A percentile compares a stretch with the other conserved stretches of the same genome.
phyloP scores from a whole-genome alignment of 2,888 invertebrate genomes.

The Dryomyza anilis region DNA sequence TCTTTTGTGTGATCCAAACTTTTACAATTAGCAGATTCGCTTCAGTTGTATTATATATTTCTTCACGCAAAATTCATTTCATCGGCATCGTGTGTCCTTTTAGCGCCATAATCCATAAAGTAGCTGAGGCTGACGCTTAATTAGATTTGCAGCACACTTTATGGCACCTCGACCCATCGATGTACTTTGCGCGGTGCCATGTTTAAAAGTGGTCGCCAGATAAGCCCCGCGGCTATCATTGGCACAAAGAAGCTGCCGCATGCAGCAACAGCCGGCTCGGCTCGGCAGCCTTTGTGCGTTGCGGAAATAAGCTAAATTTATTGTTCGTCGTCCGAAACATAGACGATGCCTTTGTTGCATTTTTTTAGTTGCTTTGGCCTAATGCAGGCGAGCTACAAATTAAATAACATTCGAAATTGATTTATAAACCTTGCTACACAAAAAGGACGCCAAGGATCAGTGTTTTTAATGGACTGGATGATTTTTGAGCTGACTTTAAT shows the following conservation, averaged over 20 bases:
- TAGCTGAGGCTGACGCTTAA: conserved; percentile 30
- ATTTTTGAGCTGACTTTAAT: too few species aligned
- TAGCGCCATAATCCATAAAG: conserved; percentile 18
- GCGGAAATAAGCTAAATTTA: conserved; percentile 3
- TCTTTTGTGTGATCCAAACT: too few species aligned
- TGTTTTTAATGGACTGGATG: too few species aligned
- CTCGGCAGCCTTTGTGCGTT: neutral
- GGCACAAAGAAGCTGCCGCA: neutral
- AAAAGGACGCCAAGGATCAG: too few species aligned
- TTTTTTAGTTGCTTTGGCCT: too few species aligned
- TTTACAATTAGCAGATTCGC: too few species aligned
- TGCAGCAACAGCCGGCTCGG: too few species aligned
- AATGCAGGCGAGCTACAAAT: neutral
- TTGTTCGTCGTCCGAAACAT: neutral
- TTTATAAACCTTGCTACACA: too few species aligned
- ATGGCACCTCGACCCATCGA: neutral
- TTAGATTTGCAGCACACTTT: conserved; percentile 33
- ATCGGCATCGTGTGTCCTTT: neutral
- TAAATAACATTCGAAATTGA: neutral
- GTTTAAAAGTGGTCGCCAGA: neutral
- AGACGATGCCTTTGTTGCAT: neutral
- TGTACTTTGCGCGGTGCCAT: neutral
- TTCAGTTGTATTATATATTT: too few species aligned
- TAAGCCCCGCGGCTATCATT: neutral
- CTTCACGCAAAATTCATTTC: too few species aligned